Base-by-base conservation (phyloP, 2,888 invertebrate genomes). In the Drosophila buzzatii region DNA sequence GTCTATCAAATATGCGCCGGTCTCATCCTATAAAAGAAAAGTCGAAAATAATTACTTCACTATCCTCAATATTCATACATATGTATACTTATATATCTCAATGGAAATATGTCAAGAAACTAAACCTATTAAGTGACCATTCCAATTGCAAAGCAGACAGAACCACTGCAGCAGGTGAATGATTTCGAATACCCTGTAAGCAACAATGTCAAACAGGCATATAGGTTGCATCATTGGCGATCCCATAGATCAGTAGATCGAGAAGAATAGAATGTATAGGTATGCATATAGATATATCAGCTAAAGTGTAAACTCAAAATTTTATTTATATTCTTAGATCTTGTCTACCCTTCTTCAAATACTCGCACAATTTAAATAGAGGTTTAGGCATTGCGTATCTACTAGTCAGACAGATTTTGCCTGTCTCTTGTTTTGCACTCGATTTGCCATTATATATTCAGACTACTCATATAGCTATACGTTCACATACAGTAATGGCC, bases 1-100 rank as follows among this genome's bases (percentile, higher is more conserved):
- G 94, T 99, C 99, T 94, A 99, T 99, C 92, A 99, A 94, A 94
- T 98, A 99, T 67, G 99, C 99, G 90, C 99, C 99, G 88, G 97
- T 97, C 93, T 98, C 98, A 94, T 99, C 99, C 99, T 99, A 16
- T 5, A 33, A 51, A 44, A 27, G 31, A 52, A 41, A 33, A 9
- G 31, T 37, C n/a, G 8, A 49, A 62, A 33, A 20, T 41, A 68
- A 59, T 77, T 63, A 67, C 51, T 62, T 14, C 37, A 47, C 51
- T 63, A 8, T 10, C 42, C 7, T 35, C 18, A 16, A 18, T 14
- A 33, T 35, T 1, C 8, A 12, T 14, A 1, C 8, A 20, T 20
- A 35, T n/a, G n/a, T n/a, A n/a, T 35, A 7, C 3, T 7, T 35
- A 33, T n/a, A 51, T 51, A 18, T 51, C 2, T 7, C 1, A 49